A percentile compares a stretch with the other conserved stretches of the same genome.
phyloP scores from a whole-genome alignment of 2,113 vertebrate genomes.

The Cinclus cinclus region DNA sequence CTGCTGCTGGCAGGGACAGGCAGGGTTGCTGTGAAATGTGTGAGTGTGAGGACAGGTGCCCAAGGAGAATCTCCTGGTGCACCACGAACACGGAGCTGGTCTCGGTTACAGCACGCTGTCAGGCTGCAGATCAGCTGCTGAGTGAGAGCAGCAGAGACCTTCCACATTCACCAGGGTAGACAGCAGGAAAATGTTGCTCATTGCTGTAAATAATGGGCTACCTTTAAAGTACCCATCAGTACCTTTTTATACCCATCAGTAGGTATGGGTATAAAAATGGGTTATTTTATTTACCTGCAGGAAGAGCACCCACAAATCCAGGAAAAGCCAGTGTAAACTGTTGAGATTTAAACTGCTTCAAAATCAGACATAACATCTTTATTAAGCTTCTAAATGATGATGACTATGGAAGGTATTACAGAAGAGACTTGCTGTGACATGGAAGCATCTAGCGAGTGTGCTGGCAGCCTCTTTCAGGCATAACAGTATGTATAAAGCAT shows the following conservation, averaged over 20 bases:
- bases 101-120: fast-evolving
- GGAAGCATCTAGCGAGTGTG: not conserved
- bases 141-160: not conserved
- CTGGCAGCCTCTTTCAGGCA: not conserved
- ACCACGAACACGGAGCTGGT: fast-evolving
- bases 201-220: not conserved
- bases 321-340: not conserved
- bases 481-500: not conserved
- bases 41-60: not conserved
- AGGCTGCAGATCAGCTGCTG: not conserved
- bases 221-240: not conserved
- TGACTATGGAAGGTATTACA: not conserved
- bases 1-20: not conserved
- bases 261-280: not conserved
- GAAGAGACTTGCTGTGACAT: not conserved
- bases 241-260: not conserved
- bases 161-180: fast-evolving
- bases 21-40: not conserved
- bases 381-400: not conserved
- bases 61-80: not conserved
- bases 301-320: not conserved
- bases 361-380: not conserved
- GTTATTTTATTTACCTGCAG: not conserved
- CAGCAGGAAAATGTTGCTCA: not conserved
- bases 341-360: not conserved